Evolutionary conservation across 2,797 vertebrate species (phyloP), one percentile per base, ranked within the genome.

Genomic region (Cuniculus paca): DNA sequence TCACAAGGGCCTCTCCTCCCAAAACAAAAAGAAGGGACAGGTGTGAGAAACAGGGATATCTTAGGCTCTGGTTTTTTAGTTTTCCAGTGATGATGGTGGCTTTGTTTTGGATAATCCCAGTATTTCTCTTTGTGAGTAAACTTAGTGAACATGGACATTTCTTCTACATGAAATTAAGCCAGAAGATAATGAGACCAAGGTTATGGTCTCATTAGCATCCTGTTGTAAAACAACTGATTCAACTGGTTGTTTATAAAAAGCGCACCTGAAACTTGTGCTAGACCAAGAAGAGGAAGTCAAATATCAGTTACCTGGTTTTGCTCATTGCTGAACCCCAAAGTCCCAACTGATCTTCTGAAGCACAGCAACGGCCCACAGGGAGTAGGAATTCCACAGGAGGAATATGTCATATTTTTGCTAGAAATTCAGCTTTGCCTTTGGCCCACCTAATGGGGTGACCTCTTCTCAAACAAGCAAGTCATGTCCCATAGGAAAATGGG

Each of bases 131-230:
- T 54, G 7, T 52, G 24, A 79, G 52, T 45, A 48, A 84, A 81
- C 72, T 63, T 39, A 19, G 19, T 75, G 74, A 52, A 20, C 58
- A n/a, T 16, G 75, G 56, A 86, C 11, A 94, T 39, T 65, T 91
- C 63, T 65, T 84, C 84, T 50, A 8, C 4, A 1, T 26, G 39
- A 72, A 94, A n/a, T 91, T 87, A 94, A 97, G 58, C 36, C 60
- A 68, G 17, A 28, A 72, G 54, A n/a, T 88, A 87, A 36, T 50
- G 56, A 93, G 31, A 68, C 5, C 3, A 54, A 74, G 60, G 56
- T 74, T 54, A 42, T 5, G 1, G 19, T 34, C 74, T 92, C 77
- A 82, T 60, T 39, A 48, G 36, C 78, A 70, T 24, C 17, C 26
- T 2, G 0, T 81, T 68, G 54, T 83, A 68, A 77, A 92, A 26